Base-by-base conservation (phyloP, 2,888 invertebrate species). In the Agrilus mali region DNA sequence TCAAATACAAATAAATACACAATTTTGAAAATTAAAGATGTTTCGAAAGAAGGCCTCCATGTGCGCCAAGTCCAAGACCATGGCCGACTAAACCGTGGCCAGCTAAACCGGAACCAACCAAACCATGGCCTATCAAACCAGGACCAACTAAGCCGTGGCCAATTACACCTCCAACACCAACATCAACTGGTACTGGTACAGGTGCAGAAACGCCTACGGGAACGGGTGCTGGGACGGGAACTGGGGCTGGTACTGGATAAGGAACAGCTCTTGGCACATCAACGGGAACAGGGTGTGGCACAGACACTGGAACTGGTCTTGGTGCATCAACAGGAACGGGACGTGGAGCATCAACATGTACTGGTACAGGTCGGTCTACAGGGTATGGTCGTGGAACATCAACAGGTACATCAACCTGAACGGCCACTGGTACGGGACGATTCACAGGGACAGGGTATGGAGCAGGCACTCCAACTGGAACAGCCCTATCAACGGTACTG, bases 331-430 rank as follows among this genome's bases (percentile, higher is more conserved):
- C 53, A 7, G 51, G 47, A 33, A 54, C 50, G 4, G 58, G 56
- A 2, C 55, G 52, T 14, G 61, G 59, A 14, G 58, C 56, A 6
- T 56, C 49, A 14, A 63, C 58, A 17, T 60, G 57, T 12, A 60
- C 57, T 7, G 56, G 53, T 36, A 53, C 47, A 20, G 53, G 52
- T 14, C 60, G 53, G 13, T 56, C 51, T 12, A 61, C 59, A 3
- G 60, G 56, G 13, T 56, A 52, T 6, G 65, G 61, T 43, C 60
- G 58, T 14, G 61, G 57, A 14, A 65, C 64, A n/a, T 57, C 50
- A n/a, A 64, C 62, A 14, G 62, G 58, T 20, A 54, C 54, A 4
- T 51, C 54, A 31, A 50, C 45, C 20, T 50, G 42, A 8, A 57
- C 48, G 22, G 50, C 44, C 16, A 56, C 53, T 15, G 52, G 51